Base-by-base conservation (phyloP, 2,797 vertebrate species). In the Phylloscopus collybita region DNA sequence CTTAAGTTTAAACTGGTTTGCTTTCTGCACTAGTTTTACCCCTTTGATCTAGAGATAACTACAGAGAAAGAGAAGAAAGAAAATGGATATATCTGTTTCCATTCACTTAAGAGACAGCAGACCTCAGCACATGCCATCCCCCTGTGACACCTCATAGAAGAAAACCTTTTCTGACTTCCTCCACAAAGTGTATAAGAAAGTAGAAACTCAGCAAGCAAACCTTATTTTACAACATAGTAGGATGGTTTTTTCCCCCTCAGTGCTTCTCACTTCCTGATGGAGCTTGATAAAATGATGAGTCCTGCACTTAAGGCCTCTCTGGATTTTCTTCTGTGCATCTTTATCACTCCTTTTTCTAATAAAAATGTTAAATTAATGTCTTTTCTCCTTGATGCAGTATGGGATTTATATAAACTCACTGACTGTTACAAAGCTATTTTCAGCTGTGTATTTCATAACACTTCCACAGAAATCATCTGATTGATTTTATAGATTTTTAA, bases 401-500 rank as follows among this genome's bases (percentile, higher is more conserved):
- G 51, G 36, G n/a, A 67, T 82, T 69, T 78, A 45, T 61, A 88
- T 61, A 78, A 78, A 61, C 9, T 72, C 80, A 56, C 16, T 74
- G 34, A 61, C 25, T 72, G 15, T 36, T 82, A 42, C 11, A 80
- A 32, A 80, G 25, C 14, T 91, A n/a, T 92, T 85, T 88, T 54
- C 64, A 92, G 32, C 38, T 76, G 9, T 51, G 11, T 50, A 42
- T 75, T 21, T 84, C 70, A 61, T 78, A 79, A 32, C 0, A 2
- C 1, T 84, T 80, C 60, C 73, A 49, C 17, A 71, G 73, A 83
- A 86, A 38, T 17, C 2, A n/a, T 9, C 16, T 73, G 65, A 57
- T 67, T 54, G 38, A 51, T 94, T 92, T 92, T 54, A 85, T 40
- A 78, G 69, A 65, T 91, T 87, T 95, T 86, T 71, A 32, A 80